These are phyloP conservation scores for Halcyon senegalensis DNA, from an alignment of 2,113 vertebrate genomes.

Conservation along the genomic window DNA sequence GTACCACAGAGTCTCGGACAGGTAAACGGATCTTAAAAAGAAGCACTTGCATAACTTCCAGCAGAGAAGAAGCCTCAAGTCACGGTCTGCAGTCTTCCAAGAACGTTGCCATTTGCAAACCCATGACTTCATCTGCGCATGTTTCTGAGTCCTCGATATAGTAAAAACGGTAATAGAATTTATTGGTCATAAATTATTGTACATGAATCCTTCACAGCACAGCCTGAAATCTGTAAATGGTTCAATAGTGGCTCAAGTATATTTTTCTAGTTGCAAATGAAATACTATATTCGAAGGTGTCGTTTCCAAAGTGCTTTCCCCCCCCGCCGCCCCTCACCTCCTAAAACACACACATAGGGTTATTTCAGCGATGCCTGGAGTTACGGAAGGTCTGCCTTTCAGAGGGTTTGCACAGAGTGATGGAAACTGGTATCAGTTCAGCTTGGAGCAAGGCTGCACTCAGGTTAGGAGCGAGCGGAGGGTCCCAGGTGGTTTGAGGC, in stretches of 20 bases:
- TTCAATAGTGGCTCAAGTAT: neutral
- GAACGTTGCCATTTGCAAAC: neutral
- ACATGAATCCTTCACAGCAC: neutral
- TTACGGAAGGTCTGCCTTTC: neutral
- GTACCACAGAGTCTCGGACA: neutral
- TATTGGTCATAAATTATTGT: neutral
- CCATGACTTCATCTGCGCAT: neutral
- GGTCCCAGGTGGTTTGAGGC: neutral
- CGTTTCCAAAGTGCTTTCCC: neutral
- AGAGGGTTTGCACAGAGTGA: neutral
- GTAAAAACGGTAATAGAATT: neutral
- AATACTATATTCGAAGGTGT: neutral
- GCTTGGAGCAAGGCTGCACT: neutral
- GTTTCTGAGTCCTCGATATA: neutral
- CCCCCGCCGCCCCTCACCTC: neutral
- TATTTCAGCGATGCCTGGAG: neutral
- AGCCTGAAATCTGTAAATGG: neutral
- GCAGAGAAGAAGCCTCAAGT: neutral
- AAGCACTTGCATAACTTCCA: neutral
- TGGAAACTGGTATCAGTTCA: neutral
- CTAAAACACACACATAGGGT: neutral
- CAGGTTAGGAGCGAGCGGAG: neutral
- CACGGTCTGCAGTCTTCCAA: neutral
- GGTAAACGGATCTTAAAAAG: neutral
- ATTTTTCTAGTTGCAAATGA: neutral